phyloP scores from a whole-genome alignment of 1,140 invertebrate genomes.

The Pseudomyrmex sp. region DNA sequence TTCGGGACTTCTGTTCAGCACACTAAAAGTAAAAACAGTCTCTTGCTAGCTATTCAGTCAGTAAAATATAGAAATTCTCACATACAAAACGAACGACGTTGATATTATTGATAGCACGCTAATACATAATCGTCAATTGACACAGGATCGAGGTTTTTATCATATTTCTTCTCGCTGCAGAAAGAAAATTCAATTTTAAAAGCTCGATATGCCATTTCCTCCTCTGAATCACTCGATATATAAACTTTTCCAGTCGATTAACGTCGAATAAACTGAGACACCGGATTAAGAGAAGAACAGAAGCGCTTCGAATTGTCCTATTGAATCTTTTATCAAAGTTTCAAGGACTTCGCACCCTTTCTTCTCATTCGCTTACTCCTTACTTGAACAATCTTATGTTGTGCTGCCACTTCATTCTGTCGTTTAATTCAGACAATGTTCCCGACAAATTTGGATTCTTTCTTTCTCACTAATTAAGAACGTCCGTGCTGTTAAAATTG shows the following conservation, averaged over 20 bases:
- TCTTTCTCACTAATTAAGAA: slow-evolving; percentile 14
- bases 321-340: slow-evolving; percentile 61
- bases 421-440: slow-evolving; percentile 26
- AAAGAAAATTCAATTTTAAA: slow-evolving; percentile 22
- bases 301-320: slow-evolving; percentile 48
- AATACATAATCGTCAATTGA: slow-evolving; percentile 1
- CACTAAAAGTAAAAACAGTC: slow-evolving; percentile 86
- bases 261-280: slow-evolving; percentile 46
- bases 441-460: slow-evolving; percentile 28
- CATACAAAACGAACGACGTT: not conserved
- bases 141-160: not conserved
- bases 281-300: slow-evolving; percentile 46
- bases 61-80: not conserved
- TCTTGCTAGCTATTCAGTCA: not conserved
- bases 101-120: not conserved
- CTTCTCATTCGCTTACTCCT: slow-evolving; percentile 1
- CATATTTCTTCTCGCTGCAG: not conserved
- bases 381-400: slow-evolving; percentile 49
- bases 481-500: not conserved
- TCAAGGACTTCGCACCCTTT: slow-evolving; percentile 29
- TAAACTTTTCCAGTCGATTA: slow-evolving; percentile 55
- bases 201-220: slow-evolving; percentile 1
- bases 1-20: slow-evolving; percentile 96
- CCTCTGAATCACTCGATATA: slow-evolving; percentile 39
- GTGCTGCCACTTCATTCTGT: not conserved